phyloP scores from a whole-genome alignment of 2,888 invertebrate genomes.

The Lasioglossum morio region DNA sequence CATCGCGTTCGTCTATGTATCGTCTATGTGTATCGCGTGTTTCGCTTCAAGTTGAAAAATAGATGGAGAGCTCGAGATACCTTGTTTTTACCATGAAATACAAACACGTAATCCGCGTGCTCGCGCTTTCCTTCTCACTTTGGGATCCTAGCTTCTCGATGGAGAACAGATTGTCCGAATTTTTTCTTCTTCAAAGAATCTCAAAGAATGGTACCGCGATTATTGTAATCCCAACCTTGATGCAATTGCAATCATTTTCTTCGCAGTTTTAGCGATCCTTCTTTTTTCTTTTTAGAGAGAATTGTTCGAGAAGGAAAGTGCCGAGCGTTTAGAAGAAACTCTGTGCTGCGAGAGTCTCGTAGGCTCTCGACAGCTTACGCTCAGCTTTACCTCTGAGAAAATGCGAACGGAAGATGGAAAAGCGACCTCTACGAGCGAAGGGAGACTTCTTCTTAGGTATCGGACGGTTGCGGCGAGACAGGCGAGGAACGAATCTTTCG shows the following conservation, averaged over 20 bases:
- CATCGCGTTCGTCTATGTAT: neutral
- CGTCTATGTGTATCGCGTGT: neutral
- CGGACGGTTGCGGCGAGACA: neutral
- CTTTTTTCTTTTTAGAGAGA: too few species aligned
- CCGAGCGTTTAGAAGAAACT: too few species aligned
- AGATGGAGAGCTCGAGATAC: neutral
- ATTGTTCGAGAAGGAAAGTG: too few species aligned
- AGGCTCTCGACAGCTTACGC: too few species aligned
- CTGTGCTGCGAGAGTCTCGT: neutral
- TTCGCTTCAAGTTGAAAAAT: neutral
- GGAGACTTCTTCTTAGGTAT: neutral
- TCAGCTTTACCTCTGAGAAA: neutral
- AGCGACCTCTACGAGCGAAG: neutral
- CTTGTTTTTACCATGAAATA: neutral
- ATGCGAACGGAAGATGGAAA: neutral
- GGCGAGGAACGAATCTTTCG: neutral
- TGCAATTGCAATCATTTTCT: too few species aligned
- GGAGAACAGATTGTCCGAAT: too few species aligned
- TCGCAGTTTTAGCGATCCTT: too few species aligned
- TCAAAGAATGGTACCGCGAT: too few species aligned
- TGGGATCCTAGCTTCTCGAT: too few species aligned
- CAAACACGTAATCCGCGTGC: neutral
- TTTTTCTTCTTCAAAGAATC: too few species aligned
- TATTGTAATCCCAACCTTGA: too few species aligned
- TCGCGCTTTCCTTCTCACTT: neutral